Evolutionary conservation across 2,888 invertebrate species (phyloP).

Genomic region (Apodemia zela): DNA sequence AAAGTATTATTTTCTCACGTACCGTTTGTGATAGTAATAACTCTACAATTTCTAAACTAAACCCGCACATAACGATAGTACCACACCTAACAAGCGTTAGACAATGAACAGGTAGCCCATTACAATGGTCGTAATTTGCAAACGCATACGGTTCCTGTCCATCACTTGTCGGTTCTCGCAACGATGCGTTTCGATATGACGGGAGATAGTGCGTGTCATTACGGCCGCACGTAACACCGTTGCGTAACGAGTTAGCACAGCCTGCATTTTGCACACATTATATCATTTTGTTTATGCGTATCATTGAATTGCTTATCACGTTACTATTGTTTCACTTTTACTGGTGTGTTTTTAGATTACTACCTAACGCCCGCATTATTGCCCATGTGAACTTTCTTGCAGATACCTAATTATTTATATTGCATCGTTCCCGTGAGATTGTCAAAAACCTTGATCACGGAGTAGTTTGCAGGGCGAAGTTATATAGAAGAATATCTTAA

Average conservation of each 20-base stretch:
- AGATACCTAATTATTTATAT: too few species aligned
- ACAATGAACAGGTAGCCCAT: slow-evolving; percentile 21
- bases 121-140: slow-evolving; percentile 22
- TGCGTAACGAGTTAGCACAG: slow-evolving; percentile 50
- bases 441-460: too few species aligned
- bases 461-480: too few species aligned
- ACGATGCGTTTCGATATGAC: slow-evolving; percentile 64
- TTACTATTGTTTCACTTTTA: slow-evolving; percentile 3
- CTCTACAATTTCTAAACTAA: not conserved
- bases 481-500: too few species aligned
- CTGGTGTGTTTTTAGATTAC: not conserved
- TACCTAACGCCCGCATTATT: too few species aligned
- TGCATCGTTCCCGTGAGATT: too few species aligned
- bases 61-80: not conserved
- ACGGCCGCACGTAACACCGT: slow-evolving; percentile 51
- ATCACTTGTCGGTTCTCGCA: slow-evolving; percentile 61
- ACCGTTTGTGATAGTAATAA: too few species aligned
- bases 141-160: slow-evolving; percentile 39
- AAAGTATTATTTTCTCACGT: not conserved
- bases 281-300: slow-evolving; percentile 40
- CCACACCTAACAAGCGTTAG: slow-evolving; percentile 11
- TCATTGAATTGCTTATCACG: slow-evolving; percentile 19
- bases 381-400: too few species aligned
- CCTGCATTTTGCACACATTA: slow-evolving; percentile 41
- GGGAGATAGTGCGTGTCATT: slow-evolving; percentile 66